phyloP scores from a whole-genome alignment of 2,113 vertebrate species.

The Psophia crepitans region DNA sequence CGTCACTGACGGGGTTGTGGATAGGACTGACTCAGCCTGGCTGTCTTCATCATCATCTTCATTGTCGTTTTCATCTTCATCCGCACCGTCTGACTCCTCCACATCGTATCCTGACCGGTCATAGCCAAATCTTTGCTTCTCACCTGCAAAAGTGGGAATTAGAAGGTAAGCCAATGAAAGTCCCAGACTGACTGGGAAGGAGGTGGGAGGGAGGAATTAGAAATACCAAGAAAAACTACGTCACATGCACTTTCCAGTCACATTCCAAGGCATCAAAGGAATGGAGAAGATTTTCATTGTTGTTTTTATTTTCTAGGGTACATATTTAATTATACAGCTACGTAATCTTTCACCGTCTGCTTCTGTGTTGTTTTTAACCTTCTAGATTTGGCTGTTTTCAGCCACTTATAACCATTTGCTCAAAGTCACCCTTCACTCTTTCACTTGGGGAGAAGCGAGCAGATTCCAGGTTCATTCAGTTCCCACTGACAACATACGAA shows the following conservation, averaged over 20 bases:
- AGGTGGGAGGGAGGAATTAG: neutral
- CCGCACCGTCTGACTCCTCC: conserved; percentile 90
- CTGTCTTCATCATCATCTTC: conserved; percentile 98
- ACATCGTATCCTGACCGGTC: conserved; percentile 88
- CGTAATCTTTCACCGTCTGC: neutral
- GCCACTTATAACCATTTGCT: neutral
- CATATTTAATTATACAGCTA: neutral
- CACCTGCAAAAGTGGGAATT: conserved; percentile 72
- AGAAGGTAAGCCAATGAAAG: neutral
- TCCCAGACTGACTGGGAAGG: neutral
- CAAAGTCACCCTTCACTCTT: neutral
- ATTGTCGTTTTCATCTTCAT: conserved; percentile 92
- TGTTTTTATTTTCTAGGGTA: neutral
- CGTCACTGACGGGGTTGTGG: conserved; percentile 88
- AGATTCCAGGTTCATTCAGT: neutral
- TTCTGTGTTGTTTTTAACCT: neutral
- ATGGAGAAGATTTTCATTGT: neutral
- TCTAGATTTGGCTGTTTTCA: neutral
- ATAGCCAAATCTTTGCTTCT: conserved; percentile 81
- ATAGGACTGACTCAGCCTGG: conserved; percentile 92
- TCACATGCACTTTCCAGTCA: neutral
- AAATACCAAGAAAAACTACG: neutral
- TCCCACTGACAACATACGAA: neutral
- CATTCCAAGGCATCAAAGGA: neutral
- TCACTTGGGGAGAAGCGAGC: neutral